Percentiles rank a stretch among this genome's conserved stretches.
Evolutionary conservation across 2,888 invertebrate species (phyloP).

Genomic region (Spilarctia lutea): DNA sequence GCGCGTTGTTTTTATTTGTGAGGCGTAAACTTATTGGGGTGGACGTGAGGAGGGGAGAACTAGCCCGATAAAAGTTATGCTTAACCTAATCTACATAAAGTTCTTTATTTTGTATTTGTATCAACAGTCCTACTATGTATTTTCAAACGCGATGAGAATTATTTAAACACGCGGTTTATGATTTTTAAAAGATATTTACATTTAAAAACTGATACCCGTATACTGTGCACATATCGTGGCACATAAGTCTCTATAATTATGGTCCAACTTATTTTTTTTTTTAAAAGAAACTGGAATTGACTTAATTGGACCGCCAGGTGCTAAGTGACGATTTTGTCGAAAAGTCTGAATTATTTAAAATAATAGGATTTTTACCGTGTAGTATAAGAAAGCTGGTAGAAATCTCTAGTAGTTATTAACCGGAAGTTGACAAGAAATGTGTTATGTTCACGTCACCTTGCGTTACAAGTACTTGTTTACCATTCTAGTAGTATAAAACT

Average conservation of each 20-base stretch:
- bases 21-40: neutral
- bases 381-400: neutral
- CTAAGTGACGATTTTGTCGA: neutral
- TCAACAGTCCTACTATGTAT: neutral
- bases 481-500: neutral
- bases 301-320: neutral
- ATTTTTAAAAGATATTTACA: neutral
- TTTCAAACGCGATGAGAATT: neutral
- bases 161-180: neutral
- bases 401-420: neutral
- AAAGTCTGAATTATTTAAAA: neutral
- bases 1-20: conserved; percentile 34
- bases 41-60: neutral
- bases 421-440: neutral
- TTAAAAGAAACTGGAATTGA: neutral
- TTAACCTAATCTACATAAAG: neutral
- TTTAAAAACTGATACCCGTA: neutral
- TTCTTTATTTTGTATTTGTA: neutral
- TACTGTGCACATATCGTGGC: neutral
- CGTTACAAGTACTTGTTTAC: neutral
- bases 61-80: neutral
- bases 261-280: neutral
- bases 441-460: neutral
- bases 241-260: neutral
- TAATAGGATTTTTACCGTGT: neutral